Conservation (phyloP, 2,113 vertebrate species). For the Hystrix brachyura region DNA sequence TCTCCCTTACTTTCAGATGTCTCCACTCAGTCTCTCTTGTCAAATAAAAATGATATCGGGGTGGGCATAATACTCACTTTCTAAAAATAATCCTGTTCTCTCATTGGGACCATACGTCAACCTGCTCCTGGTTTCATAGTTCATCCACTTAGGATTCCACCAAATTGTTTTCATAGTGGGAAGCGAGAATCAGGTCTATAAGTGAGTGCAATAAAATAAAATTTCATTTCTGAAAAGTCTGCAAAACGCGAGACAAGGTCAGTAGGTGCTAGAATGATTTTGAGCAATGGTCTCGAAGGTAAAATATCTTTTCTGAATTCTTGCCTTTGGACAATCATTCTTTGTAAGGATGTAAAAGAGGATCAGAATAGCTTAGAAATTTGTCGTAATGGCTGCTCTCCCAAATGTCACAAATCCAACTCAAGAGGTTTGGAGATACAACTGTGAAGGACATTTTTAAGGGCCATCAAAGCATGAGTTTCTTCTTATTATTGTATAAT, state of each 20-base stretch:
- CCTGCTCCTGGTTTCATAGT: not conserved
- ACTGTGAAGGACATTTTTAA: not conserved
- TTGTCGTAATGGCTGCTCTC: not conserved
- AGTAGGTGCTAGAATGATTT: constrained; percentile 29
- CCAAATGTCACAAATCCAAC: not conserved
- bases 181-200: not conserved
- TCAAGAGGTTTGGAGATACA: not conserved
- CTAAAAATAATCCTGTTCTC: not conserved
- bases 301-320: constrained; percentile 57
- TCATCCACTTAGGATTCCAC: constrained; percentile 43
- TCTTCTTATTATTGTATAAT: not conserved
- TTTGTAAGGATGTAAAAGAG: not conserved
- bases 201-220: constrained; percentile 27
- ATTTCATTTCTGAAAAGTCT: constrained; percentile 65
- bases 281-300: constrained; percentile 31
- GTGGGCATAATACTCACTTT: constrained; percentile 41
- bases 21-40: not conserved
- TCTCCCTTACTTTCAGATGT: not conserved
- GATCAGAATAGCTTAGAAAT: not conserved
- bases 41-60: constrained; percentile 49
- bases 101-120: not conserved
- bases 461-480: not conserved
- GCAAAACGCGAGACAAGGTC: constrained; percentile 59
- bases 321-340: not conserved
- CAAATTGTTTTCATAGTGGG: not conserved